Evolutionary conservation across 2,797 vertebrate genomes (phyloP).

Genomic region (Crossoptilon crossoptilon): DNA sequence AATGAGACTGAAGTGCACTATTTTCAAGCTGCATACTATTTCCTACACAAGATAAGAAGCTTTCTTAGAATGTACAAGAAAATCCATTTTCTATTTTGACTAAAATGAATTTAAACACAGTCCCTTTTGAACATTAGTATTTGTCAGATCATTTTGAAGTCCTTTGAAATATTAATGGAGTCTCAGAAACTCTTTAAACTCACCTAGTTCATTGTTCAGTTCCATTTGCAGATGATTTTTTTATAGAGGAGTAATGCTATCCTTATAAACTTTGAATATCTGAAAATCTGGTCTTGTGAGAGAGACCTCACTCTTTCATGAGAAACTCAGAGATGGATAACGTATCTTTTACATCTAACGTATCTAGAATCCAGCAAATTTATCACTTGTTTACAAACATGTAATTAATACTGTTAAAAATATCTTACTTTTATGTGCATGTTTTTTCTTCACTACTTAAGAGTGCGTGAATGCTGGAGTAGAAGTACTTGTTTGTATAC

Average conservation of each 20-base stretch:
- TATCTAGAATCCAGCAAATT: background rate
- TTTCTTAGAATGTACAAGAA: constrained; percentile 9
- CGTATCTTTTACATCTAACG: background rate
- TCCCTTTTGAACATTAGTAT: constrained; percentile 12
- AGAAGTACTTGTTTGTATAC: background rate
- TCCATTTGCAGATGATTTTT: background rate
- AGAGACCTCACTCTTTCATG: background rate
- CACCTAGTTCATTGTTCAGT: background rate
- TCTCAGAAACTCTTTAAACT: background rate
- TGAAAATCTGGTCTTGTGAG: background rate
- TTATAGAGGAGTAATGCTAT: background rate
- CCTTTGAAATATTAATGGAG: background rate
- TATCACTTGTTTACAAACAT: background rate
- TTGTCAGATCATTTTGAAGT: constrained; percentile 10
- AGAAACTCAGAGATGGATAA: background rate
- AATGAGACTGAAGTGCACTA: background rate
- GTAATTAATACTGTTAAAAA: background rate
- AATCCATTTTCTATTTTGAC: constrained; percentile 36
- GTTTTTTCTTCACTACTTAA: background rate
- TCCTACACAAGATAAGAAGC: background rate
- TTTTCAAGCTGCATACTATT: background rate
- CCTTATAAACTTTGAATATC: background rate
- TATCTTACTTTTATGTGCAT: background rate
- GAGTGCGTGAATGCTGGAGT: background rate
- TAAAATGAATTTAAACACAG: constrained; percentile 26